phyloP scores from a whole-genome alignment of 2,113 vertebrate species.

The Apus apus region DNA sequence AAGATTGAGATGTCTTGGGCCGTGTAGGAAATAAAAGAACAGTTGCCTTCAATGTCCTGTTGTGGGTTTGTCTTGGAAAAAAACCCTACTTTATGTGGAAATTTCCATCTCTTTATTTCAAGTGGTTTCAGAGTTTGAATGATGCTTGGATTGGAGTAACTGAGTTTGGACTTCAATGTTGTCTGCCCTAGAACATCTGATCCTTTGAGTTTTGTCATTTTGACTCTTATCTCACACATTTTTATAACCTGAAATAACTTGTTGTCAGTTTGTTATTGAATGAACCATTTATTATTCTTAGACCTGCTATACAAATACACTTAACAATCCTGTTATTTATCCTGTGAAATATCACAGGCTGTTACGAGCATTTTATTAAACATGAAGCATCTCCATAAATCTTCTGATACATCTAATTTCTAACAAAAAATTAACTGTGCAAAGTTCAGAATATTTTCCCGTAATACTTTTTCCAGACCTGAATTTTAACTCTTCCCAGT shows the following conservation, averaged over 20 bases:
- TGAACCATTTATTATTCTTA: conserved; percentile 37
- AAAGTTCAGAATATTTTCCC: conserved; percentile 2
- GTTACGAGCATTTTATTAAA: conserved; percentile 57
- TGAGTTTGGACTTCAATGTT: not conserved
- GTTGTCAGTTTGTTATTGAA: conserved; percentile 39
- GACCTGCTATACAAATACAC: not conserved
- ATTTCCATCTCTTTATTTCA: conserved; percentile 8
- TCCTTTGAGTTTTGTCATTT: conserved; percentile 1
- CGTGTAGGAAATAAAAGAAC: not conserved
- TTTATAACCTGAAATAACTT: conserved; percentile 43
- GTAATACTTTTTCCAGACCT: not conserved
- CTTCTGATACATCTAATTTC: conserved; percentile 21
- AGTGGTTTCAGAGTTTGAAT: not conserved
- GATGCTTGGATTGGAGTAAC: not conserved
- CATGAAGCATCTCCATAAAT: conserved; percentile 46
- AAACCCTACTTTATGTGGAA: conserved; percentile 15
- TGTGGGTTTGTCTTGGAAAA: not conserved
- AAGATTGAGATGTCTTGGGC: conserved; percentile 37
- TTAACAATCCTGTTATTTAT: conserved; percentile 41
- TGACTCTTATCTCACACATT: not conserved
- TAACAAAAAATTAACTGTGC: conserved; percentile 3
- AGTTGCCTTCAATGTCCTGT: not conserved
- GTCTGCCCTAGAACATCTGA: not conserved
- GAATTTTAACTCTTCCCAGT: conserved; percentile 12
- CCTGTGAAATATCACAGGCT: conserved; percentile 32